Evolutionary conservation across 2,113 vertebrate genomes (phyloP).

Genomic region (Hemichromis elongatus): DNA sequence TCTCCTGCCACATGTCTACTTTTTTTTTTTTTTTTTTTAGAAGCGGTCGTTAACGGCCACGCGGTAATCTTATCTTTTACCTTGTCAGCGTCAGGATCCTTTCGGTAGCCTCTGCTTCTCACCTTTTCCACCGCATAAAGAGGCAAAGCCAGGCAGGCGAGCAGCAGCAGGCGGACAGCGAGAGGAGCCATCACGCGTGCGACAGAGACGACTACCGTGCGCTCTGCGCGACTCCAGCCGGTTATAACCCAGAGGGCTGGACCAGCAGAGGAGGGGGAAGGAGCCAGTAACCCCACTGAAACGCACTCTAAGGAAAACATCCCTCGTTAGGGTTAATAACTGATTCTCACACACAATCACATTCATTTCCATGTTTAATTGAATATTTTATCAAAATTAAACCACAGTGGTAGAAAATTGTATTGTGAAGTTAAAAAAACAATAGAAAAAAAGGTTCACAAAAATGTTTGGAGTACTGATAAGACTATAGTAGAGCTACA

Average conservation of each 20-base stretch:
- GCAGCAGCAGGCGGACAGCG: conserved; percentile 52
- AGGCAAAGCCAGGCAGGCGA: conserved; percentile 59
- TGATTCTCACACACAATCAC: background rate
- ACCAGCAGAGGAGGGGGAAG: conserved; percentile 1
- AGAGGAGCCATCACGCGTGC: conserved; percentile 50
- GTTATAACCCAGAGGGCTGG: conserved; percentile 43
- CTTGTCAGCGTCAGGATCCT: conserved; percentile 74
- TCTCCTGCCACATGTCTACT: background rate
- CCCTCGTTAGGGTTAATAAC: background rate
- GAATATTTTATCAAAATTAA: conserved; percentile 29
- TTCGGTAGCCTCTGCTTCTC: conserved; percentile 71
- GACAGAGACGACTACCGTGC: background rate
- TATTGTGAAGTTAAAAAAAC: background rate
- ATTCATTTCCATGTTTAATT: background rate
- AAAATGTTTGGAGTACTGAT: background rate
- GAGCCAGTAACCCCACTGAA: conserved; percentile 4
- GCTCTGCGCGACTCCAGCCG: background rate
- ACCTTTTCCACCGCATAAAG: conserved; percentile 67
- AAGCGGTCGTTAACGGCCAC: background rate
- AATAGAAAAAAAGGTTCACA: background rate
- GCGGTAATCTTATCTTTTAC: conserved; percentile 44
- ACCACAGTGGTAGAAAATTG: conserved; percentile 30
- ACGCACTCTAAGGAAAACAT: background rate
- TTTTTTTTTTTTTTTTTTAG: background rate
- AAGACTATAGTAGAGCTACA: background rate